Conservation (phyloP, 2,797 vertebrate species). For the Coregonus suidteri region DNA sequence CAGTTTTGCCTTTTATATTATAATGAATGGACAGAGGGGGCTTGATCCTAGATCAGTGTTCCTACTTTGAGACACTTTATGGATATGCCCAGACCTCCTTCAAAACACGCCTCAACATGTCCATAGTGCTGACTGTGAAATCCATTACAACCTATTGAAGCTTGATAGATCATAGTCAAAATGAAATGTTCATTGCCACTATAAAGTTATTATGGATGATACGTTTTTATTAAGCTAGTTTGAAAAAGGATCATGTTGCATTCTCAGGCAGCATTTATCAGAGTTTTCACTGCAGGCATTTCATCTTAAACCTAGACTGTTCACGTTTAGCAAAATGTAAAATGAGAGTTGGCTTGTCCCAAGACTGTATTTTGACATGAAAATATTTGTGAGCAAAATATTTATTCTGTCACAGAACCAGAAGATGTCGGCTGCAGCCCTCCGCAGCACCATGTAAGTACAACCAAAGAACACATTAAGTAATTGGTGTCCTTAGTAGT, state of each 20-base stretch:
- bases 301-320: background rate
- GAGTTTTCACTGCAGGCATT: background rate
- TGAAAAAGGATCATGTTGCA: background rate
- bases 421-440: slow-evolving; percentile 89
- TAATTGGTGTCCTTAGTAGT: background rate
- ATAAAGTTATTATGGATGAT: too few relatives aligned
- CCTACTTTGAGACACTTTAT: background rate
- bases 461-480: background rate
- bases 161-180: background rate
- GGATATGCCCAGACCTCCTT: background rate
- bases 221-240: too few relatives aligned
- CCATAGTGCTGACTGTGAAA: background rate
- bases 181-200: background rate
- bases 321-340: background rate
- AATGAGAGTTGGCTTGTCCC: background rate
- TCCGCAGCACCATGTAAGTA: slow-evolving; percentile 86
- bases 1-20: background rate
- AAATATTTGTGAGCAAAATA: background rate
- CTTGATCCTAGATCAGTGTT: background rate
- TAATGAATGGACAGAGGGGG: background rate
- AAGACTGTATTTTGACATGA: background rate
- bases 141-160: background rate
- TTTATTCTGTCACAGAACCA: slow-evolving; percentile 77
- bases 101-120: background rate
- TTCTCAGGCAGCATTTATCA: background rate